Evolutionary conservation across 2,113 vertebrate species (phyloP), one percentile per base, ranked within the genome.

Genomic region (Lichenostomus cassidix): DNA sequence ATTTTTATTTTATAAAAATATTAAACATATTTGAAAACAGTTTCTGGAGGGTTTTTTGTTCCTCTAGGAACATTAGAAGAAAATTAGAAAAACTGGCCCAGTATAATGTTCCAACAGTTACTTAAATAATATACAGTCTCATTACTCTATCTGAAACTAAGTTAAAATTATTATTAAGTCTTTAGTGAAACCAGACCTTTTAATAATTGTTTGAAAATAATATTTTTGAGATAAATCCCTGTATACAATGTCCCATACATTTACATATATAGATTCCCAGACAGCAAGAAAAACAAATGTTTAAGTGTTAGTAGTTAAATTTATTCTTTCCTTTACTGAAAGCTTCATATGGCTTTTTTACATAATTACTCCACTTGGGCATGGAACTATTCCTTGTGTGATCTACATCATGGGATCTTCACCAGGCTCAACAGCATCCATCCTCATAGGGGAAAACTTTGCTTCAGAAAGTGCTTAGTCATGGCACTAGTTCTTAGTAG

Each of bases 371-470:
- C 16, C 27, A 39, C 35, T 42, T 55, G 31, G 37, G 13, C 31
- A 63, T 16, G 10, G 9, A 18, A 35, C 58, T 46, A 4, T 6
- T 79, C 16, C 10, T 60, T 46, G 6, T 18, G 31, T 0, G 0
- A 37, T 35, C 37, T 37, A 4, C 33, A 21, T 19, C 37, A 7
- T 16, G 8, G 4, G 41, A 10, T 22, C 37, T 25, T 84, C n/a
- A 53, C 24, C 25, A 23, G 4, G 5, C 10, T 63, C 24, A 35
- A 31, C 29, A 77, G 4, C 14, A 41, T 41, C 33, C 10, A 10
- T 56, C 58, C 44, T 55, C 29, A 21, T 0, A 39, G 25, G 31
- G 7, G 5, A 14, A 42, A 68, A 20, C 24, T 59, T 60, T 52
- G 4, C 33, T 76, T 75, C 35, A 59, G 59, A 60, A 80, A 73